Base-by-base conservation (phyloP, 2,888 invertebrate species). In the Isotomurus palustris region DNA sequence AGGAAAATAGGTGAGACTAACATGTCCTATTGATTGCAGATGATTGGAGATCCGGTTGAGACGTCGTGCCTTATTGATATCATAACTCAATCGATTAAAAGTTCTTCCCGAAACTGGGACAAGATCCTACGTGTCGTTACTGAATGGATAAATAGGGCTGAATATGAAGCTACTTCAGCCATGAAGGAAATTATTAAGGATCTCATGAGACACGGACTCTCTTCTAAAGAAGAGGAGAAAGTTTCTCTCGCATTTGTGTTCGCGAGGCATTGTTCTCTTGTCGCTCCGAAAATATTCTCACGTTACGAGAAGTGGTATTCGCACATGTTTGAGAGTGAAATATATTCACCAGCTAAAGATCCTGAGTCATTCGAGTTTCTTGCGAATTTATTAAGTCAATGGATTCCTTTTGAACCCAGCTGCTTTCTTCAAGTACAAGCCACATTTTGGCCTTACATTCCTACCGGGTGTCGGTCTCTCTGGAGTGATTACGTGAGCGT, bases 241-340 rank as follows among this genome's bases (percentile, higher is more conserved):
- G 56, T 70, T 19, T 27, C 52, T 4, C 47, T 55, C 12, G 66
- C 66, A 8, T 66, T 70, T 48, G 61, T 68, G 21, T 19, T 70
- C 12, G 68, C 67, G 21, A 53, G 70, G 5, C 68, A 70, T 41
- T 70, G 61, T 28, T 68, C 60, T 8, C 45, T 68, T 14, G 56
- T 70, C 27, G 59, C 70, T 14, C 47, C 36, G 19, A 25, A 28
- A 24, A 29, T 45, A 5, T 70, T 70, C 54, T 53, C 60, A 14
- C 58, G 67, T 12, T 70, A 70, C 41, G 66, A 66, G 51, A 64
- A 60, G 32, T 70, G 70, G 70, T 70, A 64, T 43, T 47, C 58
- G 12, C 49, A 58, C 45, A 51, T 60, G 44, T 70, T 70, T 41
- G 54, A 62, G 27, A 64, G 58, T 41, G 67, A 67, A 12, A 38